Evolutionary conservation across 2,797 vertebrate genomes (phyloP).

Genomic region (Coluber constrictor): DNA sequence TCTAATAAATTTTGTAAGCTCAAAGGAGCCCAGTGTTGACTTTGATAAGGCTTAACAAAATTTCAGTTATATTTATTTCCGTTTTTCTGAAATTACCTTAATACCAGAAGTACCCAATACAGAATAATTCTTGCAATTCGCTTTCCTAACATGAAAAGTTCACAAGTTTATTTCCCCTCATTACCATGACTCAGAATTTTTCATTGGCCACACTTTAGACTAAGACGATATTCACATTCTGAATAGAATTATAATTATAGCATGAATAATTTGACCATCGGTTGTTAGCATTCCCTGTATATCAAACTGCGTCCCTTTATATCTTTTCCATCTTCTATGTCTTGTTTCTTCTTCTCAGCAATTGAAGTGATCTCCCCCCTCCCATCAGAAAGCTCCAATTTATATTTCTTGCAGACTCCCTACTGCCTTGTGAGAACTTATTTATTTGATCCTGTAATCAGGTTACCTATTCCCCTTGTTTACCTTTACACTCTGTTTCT

Average conservation of each 20-base stretch:
- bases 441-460: background rate
- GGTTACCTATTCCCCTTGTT: background rate
- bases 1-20: conserved; percentile 7
- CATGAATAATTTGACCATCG: background rate
- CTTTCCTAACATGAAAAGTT: background rate
- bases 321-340: background rate
- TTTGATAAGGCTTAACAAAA: background rate
- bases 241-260: background rate
- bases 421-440: background rate
- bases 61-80: background rate
- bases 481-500: background rate
- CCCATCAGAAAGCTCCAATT: background rate
- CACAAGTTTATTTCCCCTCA: background rate
- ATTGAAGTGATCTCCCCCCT: background rate
- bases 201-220: background rate
- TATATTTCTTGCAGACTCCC: background rate
- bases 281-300: background rate
- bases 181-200: background rate
- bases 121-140: background rate
- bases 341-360: background rate
- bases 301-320: background rate
- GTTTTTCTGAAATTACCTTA: background rate
- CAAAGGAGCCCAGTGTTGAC: background rate
- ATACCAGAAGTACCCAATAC: background rate
- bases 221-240: background rate